Conservation (phyloP, 2,797 vertebrate genomes). For the Malurus leucopterus region DNA sequence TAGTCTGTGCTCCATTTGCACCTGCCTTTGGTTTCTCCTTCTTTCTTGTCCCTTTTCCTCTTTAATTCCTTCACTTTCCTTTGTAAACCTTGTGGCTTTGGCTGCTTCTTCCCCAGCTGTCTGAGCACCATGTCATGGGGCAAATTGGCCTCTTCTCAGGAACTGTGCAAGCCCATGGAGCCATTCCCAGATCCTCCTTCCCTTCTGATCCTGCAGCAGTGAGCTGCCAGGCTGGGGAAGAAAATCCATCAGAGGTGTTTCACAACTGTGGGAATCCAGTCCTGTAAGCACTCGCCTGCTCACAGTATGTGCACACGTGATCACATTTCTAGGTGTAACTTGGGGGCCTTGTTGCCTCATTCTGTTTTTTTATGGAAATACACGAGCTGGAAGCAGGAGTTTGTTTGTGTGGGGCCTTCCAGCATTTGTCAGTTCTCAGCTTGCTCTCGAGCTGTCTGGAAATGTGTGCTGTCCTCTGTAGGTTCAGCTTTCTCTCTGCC, state of each 20-base stretch:
- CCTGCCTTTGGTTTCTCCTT: not conserved
- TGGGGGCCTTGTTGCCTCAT: not conserved
- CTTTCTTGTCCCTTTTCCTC: not conserved
- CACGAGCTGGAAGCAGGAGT: not conserved
- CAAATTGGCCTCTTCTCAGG: not conserved
- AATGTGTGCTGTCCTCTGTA: not conserved
- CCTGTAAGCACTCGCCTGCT: not conserved
- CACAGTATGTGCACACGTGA: rapidly evolving
- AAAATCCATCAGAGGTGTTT: not conserved
- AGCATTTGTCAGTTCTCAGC: not conserved
- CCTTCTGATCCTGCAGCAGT: too few relatives aligned
- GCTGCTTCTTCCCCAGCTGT: not conserved
- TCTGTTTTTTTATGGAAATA: not conserved
- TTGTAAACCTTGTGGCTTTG: not conserved
- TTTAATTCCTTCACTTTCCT: not conserved
- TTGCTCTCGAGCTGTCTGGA: not conserved
- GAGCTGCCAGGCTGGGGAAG: not conserved
- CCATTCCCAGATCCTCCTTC: not conserved
- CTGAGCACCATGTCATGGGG: rapidly evolving
- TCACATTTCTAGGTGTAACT: not conserved
- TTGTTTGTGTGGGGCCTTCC: not conserved
- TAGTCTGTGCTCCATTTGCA: not conserved
- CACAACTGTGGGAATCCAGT: not conserved
- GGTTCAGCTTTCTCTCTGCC: not conserved
- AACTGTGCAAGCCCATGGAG: rapidly evolving